Conservation (phyloP, 2,888 invertebrate species). For the Lasioglossum oenotherae region DNA sequence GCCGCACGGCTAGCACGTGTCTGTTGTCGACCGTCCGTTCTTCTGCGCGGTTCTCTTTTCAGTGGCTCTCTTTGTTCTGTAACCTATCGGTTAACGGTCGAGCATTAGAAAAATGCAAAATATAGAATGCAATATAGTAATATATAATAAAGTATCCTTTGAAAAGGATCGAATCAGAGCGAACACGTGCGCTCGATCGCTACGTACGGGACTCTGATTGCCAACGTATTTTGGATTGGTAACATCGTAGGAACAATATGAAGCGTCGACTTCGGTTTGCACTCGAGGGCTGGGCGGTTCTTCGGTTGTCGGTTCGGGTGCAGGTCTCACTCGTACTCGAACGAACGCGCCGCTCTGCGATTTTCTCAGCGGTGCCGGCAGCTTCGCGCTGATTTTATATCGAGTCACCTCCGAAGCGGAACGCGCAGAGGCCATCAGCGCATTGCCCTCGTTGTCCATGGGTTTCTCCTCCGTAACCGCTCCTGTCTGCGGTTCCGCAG, state of each 20-base stretch:
- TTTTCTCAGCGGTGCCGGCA: conserved; percentile 74
- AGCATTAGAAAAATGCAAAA: not conserved
- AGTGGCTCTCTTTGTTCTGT: conserved; percentile 83
- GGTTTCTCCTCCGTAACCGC: conserved; percentile 81
- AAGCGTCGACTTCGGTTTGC: conserved; percentile 87
- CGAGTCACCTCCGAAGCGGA: conserved; percentile 84
- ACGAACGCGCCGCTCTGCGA: conserved; percentile 88
- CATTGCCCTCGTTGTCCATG: conserved; percentile 89
- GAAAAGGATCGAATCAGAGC: not conserved
- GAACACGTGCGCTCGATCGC: not conserved
- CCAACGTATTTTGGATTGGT: conserved; percentile 82
- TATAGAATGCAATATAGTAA: not conserved
- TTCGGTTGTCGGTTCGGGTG: conserved; percentile 82
- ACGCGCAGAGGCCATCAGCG: conserved; percentile 86
- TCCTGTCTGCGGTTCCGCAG: conserved; percentile 81
- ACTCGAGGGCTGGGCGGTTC: conserved; percentile 87
- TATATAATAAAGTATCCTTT: too few species aligned
- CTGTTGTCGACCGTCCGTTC: conserved; percentile 78
- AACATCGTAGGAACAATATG: conserved; percentile 84
- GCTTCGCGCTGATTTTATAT: conserved; percentile 65
- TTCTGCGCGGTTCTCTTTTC: conserved; percentile 80
- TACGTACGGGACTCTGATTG: conserved; percentile 81
- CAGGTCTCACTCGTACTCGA: conserved; percentile 89
- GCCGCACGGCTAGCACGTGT: conserved; percentile 83
- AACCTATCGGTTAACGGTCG: conserved; percentile 67